Evolutionary conservation across 1,140 invertebrate genomes (phyloP).

Genomic region (Heliconius congener): DNA sequence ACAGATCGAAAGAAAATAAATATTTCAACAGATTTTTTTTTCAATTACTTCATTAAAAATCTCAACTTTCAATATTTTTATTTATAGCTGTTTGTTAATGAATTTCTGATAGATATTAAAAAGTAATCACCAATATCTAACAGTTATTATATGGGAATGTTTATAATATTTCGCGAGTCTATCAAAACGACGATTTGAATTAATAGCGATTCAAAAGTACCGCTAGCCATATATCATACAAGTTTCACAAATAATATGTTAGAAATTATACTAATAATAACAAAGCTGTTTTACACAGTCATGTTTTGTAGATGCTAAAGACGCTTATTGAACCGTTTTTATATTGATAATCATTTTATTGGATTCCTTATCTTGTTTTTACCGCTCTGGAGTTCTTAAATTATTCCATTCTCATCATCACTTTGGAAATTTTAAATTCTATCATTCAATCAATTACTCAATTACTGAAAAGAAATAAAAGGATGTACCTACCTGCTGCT

Average conservation of each 20-base stretch:
- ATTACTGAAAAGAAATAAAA: too few species aligned
- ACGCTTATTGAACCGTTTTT: too few species aligned
- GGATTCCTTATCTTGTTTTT: background rate
- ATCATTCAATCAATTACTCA: too few species aligned
- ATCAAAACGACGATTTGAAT: conserved; percentile 9
- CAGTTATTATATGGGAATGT: background rate
- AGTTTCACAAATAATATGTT: background rate
- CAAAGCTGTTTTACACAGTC: background rate
- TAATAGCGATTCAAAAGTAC: background rate
- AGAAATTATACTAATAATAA: background rate
- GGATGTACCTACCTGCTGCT: too few species aligned
- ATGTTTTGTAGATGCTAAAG: background rate
- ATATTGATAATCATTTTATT: background rate
- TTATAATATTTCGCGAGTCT: background rate
- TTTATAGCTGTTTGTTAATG: conserved; percentile 1
- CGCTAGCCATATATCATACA: background rate
- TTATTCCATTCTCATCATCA: too few species aligned
- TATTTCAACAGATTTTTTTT: background rate
- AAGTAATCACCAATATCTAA: background rate
- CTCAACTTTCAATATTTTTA: conserved; percentile 9
- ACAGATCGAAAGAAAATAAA: background rate
- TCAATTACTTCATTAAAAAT: conserved; percentile 8
- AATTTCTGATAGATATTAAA: background rate
- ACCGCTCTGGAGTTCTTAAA: too few species aligned
- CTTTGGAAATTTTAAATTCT: too few species aligned